Evolutionary conservation across 2,113 vertebrate species (phyloP).

Genomic region (Anguilla rostrata): DNA sequence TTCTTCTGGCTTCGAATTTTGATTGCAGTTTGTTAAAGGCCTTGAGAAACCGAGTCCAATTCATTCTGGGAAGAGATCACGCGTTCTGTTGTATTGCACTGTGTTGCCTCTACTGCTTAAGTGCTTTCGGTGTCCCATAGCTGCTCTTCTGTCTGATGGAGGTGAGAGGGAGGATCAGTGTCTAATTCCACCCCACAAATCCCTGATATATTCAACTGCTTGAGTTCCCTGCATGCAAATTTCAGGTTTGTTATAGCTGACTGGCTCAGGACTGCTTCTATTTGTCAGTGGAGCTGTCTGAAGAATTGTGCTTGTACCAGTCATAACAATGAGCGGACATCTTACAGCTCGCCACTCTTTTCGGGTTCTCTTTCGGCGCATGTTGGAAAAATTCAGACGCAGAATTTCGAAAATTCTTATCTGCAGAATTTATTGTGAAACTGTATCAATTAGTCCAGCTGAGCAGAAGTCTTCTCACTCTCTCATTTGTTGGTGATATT

Average conservation of each 20-base stretch:
- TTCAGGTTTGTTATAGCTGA: neutral
- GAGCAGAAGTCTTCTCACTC: neutral
- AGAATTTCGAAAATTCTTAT: neutral
- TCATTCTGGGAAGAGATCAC: neutral
- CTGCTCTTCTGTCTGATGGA: neutral
- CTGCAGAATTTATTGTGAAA: neutral
- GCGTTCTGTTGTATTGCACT: neutral
- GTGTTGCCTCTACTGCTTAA: neutral
- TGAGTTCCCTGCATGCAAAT: neutral
- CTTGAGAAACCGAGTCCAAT: neutral
- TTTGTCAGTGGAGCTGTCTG: neutral
- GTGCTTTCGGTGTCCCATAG: neutral
- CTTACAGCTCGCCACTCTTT: neutral
- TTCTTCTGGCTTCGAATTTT: neutral
- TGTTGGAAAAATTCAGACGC: neutral
- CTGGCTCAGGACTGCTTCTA: neutral
- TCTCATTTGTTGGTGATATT: neutral
- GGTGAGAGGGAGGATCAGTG: neutral
- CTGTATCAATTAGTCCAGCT: neutral
- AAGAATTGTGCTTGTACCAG: neutral
- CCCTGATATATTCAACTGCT: neutral
- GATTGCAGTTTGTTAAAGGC: neutral
- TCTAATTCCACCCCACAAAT: slow-evolving; percentile 16
- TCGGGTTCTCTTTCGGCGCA: neutral
- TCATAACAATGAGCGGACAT: neutral